These are phyloP conservation scores for Drosophila teissieri DNA, from an alignment of 1,140 invertebrate genomes.

Conservation along the genomic window DNA sequence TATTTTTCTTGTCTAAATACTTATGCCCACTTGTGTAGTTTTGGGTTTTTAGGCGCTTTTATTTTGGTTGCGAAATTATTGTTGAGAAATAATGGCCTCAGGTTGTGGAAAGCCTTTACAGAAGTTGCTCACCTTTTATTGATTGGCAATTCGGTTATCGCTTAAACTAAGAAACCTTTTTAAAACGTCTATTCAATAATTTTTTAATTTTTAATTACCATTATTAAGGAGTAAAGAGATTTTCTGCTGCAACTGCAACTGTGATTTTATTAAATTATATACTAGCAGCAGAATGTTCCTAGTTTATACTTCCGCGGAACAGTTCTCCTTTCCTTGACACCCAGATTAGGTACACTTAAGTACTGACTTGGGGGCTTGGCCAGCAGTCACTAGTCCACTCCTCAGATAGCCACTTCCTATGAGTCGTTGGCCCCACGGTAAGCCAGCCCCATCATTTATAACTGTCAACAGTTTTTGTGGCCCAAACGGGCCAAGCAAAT, in stretches of 20 bases:
- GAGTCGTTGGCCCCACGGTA: conserved; percentile 28
- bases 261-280: background rate
- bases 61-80: conserved; percentile 28
- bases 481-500: conserved; percentile 33
- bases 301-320: background rate
- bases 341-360: conserved; percentile 52
- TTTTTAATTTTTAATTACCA: background rate
- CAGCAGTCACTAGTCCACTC: conserved; percentile 27
- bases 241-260: no score
- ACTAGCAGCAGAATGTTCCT: background rate
- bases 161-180: no score
- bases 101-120: background rate
- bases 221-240: background rate
- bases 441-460: conserved; percentile 76
- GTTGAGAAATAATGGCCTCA: conserved; percentile 14
- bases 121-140: conserved; percentile 4
- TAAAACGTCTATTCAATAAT: no score
- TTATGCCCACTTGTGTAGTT: no score
- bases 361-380: conserved; percentile 32
- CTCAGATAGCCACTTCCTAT: conserved; percentile 41
- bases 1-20: no score
- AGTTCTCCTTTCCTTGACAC: conserved; percentile 11
- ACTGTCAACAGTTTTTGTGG: conserved; percentile 79
- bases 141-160: conserved; percentile 1
- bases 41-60: conserved; percentile 27